Base-by-base conservation (phyloP, 2,797 vertebrate species). In the Pygocentrus nattereri region DNA sequence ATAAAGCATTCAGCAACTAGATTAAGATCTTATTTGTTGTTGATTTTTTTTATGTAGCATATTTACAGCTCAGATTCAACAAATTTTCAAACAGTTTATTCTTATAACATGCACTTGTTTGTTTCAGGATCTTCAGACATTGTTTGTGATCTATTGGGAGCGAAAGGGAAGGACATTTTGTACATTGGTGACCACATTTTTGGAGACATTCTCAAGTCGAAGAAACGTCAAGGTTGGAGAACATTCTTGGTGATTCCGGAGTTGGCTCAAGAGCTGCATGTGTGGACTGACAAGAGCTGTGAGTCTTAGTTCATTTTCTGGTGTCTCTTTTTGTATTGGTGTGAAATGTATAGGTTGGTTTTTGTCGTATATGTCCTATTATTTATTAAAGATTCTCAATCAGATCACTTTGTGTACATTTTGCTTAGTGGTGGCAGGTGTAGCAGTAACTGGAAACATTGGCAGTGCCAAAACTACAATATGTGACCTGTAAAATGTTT, bases 141-240 rank as follows among this genome's bases (percentile, higher is more conserved):
- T 1, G 94, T 97, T 74, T 97, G 97, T 87, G 97, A 98, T 89
- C 88, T 98, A 59, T 84, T 98, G 89, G 96, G 96, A 12, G 96
- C 96, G 31, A 98, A 98, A 90, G 97, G 97, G 78, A 98, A 98
- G 87, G 97, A 98, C 82, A 98, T 98, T 86, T 88, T 98, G 70
- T 98, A 98, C 90, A 98, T 98, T 0, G 97, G 97, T 85, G 97
- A 98, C 92, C 97, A 98, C 90, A 98, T 98, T 88, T 98, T 98
- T 77, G 97, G 97, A 76, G 97, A 98, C 86, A 98, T 98, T 89
- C 92, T 98, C 76, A 98, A 98, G 91, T 98, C 97, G 76, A 98
- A 98, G 93, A 98, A 98, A 89, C 95, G 97, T 1, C 97, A 98
- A 88, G 97, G 97, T 62, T 98, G 97, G 97, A 94, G 97, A 89